Conservation (phyloP, 2,797 vertebrate genomes). For the Ataeniobius toweri region DNA sequence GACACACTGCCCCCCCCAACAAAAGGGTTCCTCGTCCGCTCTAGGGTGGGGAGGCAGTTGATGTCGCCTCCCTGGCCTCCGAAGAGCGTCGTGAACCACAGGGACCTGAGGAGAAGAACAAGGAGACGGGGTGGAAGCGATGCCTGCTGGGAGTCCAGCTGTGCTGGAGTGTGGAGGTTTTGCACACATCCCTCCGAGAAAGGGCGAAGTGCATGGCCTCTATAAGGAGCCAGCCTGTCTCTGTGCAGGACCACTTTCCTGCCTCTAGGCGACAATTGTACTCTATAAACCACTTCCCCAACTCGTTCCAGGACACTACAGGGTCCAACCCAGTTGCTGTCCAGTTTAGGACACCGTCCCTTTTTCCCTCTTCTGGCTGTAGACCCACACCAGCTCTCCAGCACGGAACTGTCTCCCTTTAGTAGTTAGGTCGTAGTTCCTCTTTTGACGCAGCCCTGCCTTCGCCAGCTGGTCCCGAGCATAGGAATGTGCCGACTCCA, state of each 20-base stretch:
- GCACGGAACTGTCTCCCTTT: background rate
- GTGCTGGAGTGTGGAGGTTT: too few relatives aligned
- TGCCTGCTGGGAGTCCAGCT: background rate
- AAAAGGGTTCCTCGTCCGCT: too few relatives aligned
- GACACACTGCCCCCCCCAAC: too few relatives aligned
- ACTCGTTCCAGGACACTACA: constrained; percentile 18
- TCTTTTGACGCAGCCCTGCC: background rate
- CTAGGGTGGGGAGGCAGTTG: background rate
- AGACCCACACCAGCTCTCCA: background rate
- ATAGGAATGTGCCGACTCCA: background rate
- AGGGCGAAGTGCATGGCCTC: background rate
- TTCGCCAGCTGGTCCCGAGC: constrained; percentile 1
- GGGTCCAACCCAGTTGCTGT: constrained; percentile 18
- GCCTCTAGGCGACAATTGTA: background rate
- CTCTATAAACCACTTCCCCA: constrained; percentile 23
- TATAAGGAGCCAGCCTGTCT: background rate
- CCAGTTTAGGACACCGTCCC: constrained; percentile 12
- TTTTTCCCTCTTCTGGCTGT: constrained; percentile 5
- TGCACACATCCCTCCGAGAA: background rate
- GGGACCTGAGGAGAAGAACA: background rate
- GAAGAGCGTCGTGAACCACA: background rate
- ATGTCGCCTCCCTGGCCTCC: background rate
- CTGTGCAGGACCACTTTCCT: background rate
- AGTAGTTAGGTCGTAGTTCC: background rate
- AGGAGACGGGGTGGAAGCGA: background rate